Evolutionary conservation across 2,888 invertebrate species (phyloP).

Genomic region (Pandemis cinnamomeana): DNA sequence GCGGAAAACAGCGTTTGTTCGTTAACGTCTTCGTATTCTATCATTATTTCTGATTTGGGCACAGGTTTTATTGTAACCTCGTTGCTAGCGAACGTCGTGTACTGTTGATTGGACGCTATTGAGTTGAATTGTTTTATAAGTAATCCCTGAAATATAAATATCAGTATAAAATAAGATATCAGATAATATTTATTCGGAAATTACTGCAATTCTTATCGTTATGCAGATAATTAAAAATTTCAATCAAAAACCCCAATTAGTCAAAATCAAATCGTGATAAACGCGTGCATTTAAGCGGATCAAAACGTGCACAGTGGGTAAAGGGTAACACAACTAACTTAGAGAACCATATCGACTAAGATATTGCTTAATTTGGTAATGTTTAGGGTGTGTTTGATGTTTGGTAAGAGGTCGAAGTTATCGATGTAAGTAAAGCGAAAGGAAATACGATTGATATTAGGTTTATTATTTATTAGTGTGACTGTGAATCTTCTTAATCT

Average conservation of each 20-base stretch:
- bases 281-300: constrained; percentile 35
- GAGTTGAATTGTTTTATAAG: constrained; percentile 79
- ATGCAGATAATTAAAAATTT: constrained; percentile 25
- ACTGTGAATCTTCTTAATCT: constrained; percentile 34
- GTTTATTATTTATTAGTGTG: constrained; percentile 8
- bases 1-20: constrained; percentile 68
- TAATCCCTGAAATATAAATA: constrained; percentile 74
- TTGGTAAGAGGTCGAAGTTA: constrained; percentile 10
- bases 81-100: constrained; percentile 66
- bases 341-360: background rate
- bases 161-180: constrained; percentile 34
- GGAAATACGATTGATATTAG: constrained; percentile 11
- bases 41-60: constrained; percentile 68
- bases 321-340: constrained; percentile 2
- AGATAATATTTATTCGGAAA: constrained; percentile 5
- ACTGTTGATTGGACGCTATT: constrained; percentile 76
- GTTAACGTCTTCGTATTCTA: constrained; percentile 73
- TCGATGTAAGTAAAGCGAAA: constrained; percentile 21
- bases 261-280: constrained; percentile 33
- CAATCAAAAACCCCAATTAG: constrained; percentile 33
- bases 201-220: constrained; percentile 23
- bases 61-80: constrained; percentile 65
- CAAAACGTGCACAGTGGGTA: constrained; percentile 32
- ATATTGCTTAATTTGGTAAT: constrained; percentile 5
- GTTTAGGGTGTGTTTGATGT: constrained; percentile 8